Conservation (phyloP, 2,888 invertebrate species). For the Salpingus planirostris region DNA sequence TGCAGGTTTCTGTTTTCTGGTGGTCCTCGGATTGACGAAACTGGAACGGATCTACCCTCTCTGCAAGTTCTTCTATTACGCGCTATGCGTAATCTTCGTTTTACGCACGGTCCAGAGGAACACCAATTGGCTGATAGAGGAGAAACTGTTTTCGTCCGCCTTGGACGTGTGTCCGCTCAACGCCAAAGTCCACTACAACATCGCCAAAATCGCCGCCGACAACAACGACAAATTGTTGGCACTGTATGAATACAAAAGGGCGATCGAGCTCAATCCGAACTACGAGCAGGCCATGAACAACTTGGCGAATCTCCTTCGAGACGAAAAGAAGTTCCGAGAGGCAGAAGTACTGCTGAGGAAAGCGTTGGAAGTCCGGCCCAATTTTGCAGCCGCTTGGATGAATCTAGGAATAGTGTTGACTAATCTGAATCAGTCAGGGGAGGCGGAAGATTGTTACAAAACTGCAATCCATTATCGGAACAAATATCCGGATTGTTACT, state of each 20-base stretch:
- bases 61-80: conserved; percentile 22
- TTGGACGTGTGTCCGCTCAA: conserved; percentile 84
- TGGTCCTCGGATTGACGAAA: conserved; percentile 53
- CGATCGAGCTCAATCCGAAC: conserved; percentile 55
- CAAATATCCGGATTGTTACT: conserved; percentile 86
- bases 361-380: conserved; percentile 66
- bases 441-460: conserved; percentile 43
- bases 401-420: conserved; percentile 91
- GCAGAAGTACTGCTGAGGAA: conserved; percentile 63
- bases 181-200: conserved; percentile 90
- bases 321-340: conserved; percentile 55
- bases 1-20: conserved; percentile 66
- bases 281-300: conserved; percentile 94
- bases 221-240: conserved; percentile 59
- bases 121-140: conserved; percentile 73
- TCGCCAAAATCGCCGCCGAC: conserved; percentile 81
- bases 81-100: conserved; percentile 30
- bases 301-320: conserved; percentile 76
- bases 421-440: conserved; percentile 55
- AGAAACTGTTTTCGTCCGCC: conserved; percentile 69
- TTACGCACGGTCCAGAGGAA: conserved; percentile 54
- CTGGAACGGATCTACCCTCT: conserved; percentile 23
- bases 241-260: conserved; percentile 61
- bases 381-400: conserved; percentile 97
- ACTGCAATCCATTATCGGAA: conserved; percentile 53